Evolutionary conservation across 2,113 vertebrate species (phyloP).

Genomic region (Plestiodon gilberti): DNA sequence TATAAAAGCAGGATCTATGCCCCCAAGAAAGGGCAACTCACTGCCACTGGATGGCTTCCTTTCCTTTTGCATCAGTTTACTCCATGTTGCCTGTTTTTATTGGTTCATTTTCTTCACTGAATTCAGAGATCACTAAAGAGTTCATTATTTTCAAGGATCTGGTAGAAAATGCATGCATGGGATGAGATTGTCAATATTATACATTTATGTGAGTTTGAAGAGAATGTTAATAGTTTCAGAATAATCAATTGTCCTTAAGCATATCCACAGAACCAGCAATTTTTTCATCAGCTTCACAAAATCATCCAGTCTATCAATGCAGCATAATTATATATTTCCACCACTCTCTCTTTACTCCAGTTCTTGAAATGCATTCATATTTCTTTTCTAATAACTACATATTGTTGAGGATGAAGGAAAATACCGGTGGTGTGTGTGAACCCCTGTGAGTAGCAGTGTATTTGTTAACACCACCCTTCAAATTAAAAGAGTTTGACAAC

Average conservation of each 20-base stretch:
- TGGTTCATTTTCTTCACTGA: background rate
- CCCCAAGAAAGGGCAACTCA: background rate
- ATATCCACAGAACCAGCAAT: slow-evolving; percentile 5
- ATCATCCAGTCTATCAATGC: slow-evolving; percentile 8
- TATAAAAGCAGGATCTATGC: background rate
- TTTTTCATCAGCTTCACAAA: slow-evolving; percentile 29
- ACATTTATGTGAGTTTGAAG: background rate
- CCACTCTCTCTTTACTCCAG: background rate
- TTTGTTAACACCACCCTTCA: background rate
- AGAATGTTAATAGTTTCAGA: slow-evolving; percentile 7
- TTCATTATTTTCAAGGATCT: slow-evolving; percentile 1
- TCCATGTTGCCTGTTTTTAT: background rate
- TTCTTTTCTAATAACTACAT: background rate
- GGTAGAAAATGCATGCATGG: background rate
- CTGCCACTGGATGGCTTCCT: background rate
- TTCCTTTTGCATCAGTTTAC: background rate
- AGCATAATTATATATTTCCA: slow-evolving; percentile 12
- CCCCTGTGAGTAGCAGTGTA: background rate
- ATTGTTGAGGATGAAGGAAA: slow-evolving; percentile 11
- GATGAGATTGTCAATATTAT: slow-evolving; percentile 10
- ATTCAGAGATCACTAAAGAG: background rate
- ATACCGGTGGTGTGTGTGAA: background rate
- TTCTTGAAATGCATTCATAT: slow-evolving; percentile 11
- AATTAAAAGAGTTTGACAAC: background rate
- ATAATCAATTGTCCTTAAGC: slow-evolving; percentile 22